phyloP scores from a whole-genome alignment of 1,140 invertebrate genomes.

The roundworm (Caenorhabditis elegans) region DNA sequence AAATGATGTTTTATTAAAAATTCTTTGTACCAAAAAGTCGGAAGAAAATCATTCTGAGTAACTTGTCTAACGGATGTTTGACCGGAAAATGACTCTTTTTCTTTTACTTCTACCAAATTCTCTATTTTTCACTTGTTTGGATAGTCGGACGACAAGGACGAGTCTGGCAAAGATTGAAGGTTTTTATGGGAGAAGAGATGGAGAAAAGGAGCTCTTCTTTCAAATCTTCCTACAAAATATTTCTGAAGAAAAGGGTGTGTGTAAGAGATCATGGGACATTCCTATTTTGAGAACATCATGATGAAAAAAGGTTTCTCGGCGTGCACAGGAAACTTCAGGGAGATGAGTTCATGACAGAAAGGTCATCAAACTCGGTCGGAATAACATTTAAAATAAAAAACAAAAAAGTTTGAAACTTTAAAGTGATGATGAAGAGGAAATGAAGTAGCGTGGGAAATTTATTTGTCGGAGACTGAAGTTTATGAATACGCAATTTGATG shows the following conservation, averaged over 20 bases:
- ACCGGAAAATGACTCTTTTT: neutral
- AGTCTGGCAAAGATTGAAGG: neutral
- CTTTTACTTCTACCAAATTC: neutral
- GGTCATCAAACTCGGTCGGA: neutral
- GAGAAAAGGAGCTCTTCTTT: neutral
- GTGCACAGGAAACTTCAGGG: too few relatives aligned
- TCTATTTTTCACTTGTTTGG: neutral
- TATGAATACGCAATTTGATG: neutral
- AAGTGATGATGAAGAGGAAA: neutral
- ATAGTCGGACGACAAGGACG: neutral
- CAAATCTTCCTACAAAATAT: constrained; percentile 6
- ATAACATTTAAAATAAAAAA: neutral
- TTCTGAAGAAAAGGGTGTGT: neutral
- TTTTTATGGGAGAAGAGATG: neutral
- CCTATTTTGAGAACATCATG: neutral
- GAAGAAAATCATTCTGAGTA: neutral
- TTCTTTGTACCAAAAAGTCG: neutral
- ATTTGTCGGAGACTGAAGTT: neutral
- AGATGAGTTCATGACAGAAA: neutral
- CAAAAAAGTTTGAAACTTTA: neutral
- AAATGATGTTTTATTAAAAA: too few relatives aligned
- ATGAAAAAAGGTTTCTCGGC: too few relatives aligned
- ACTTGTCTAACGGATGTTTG: neutral
- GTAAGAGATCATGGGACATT: neutral
- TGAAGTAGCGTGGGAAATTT: constrained; percentile 10